These are phyloP conservation scores for Troides aeacus DNA, from an alignment of 2,888 invertebrate genomes.

Conservation along the genomic window DNA sequence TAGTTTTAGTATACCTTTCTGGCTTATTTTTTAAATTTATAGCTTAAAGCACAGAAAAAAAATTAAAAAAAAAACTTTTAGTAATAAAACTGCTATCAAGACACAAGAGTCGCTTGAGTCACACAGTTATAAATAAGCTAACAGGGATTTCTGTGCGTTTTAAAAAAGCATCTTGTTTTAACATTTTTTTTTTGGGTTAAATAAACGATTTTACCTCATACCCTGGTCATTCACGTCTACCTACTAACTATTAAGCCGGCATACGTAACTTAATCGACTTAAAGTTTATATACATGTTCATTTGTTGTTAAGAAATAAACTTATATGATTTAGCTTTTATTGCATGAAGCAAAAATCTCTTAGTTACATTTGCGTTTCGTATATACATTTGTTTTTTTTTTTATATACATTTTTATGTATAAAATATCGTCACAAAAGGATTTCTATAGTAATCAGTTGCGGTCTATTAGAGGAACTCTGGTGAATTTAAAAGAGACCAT, in stretches of 20 bases:
- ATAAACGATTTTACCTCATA: background rate
- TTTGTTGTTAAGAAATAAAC: background rate
- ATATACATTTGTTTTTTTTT: too few relatives aligned
- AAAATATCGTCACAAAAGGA: too few relatives aligned
- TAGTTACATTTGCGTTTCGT: too few relatives aligned
- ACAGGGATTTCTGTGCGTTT: background rate
- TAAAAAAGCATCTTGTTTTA: background rate
- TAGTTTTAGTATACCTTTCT: background rate
- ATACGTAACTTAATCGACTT: background rate
- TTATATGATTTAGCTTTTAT: background rate
- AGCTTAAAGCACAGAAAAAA: background rate
- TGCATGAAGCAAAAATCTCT: too few relatives aligned
- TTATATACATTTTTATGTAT: too few relatives aligned
- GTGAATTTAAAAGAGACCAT: too few relatives aligned
- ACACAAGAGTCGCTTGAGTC: slow-evolving; percentile 2
- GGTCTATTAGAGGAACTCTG: too few relatives aligned
- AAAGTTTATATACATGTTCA: background rate
- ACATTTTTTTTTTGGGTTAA: background rate
- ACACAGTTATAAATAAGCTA: slow-evolving; percentile 1
- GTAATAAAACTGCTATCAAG: slow-evolving; percentile 4
- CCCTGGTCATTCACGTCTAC: background rate
- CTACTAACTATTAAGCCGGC: background rate
- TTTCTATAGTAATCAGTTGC: too few relatives aligned
- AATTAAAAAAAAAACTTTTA: background rate
- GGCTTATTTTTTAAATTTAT: background rate